Conservation (phyloP, 2,113 vertebrate species). For the Pterocles gutturalis region DNA sequence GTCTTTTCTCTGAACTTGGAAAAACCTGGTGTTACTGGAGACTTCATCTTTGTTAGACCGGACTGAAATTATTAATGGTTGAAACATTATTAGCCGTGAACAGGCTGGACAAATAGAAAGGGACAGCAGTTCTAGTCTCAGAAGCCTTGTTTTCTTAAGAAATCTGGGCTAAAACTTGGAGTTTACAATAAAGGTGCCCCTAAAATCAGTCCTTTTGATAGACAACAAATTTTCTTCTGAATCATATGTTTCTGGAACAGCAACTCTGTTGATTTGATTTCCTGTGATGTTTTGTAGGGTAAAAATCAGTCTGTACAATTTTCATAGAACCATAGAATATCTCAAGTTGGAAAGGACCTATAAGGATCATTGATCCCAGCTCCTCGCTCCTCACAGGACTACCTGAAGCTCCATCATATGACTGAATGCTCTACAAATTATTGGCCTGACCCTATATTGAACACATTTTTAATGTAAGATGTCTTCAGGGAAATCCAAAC, state of each 20-base stretch:
- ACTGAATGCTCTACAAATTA: background rate
- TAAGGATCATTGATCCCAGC: background rate
- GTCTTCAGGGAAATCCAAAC: background rate
- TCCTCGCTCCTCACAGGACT: background rate
- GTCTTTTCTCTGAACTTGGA: background rate
- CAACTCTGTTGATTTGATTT: background rate
- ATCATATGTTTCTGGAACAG: background rate
- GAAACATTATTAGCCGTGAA: background rate
- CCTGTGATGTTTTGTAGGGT: background rate
- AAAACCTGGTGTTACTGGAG: background rate
- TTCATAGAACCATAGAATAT: background rate
- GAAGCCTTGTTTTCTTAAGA: background rate
- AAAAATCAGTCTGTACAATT: background rate
- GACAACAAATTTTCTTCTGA: background rate
- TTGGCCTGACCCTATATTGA: background rate
- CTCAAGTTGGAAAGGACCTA: background rate
- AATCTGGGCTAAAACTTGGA: background rate
- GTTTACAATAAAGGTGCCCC: background rate
- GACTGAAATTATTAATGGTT: background rate
- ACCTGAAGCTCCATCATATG: background rate
- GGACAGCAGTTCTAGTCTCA: background rate
- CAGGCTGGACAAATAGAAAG: background rate
- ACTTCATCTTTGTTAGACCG: background rate
- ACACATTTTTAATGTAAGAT: background rate
- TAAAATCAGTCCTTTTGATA: background rate